Percentiles rank a stretch among this genome's conserved stretches.
These are phyloP conservation scores for Iguana delicatissima DNA, from an alignment of 2,797 vertebrate species.

Conservation along the genomic window DNA sequence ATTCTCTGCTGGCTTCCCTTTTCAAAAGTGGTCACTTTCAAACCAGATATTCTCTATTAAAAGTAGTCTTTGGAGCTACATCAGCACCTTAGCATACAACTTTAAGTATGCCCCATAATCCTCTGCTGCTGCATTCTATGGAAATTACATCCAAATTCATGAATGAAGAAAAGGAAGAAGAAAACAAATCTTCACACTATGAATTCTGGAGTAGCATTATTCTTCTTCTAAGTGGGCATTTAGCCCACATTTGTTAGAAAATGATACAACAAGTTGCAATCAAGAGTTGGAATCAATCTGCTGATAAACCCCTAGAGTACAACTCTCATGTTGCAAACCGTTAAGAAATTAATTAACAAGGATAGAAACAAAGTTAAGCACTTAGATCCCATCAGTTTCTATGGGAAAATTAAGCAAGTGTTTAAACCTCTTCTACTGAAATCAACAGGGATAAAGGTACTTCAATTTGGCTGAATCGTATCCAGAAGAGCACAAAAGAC, in stretches of 20 bases:
- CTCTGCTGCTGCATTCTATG: background rate
- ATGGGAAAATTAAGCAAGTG: background rate
- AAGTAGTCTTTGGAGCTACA: background rate
- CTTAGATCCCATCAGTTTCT: background rate
- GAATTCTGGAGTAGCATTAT: background rate
- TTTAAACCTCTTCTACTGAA: background rate
- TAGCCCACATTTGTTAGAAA: conserved; percentile 7
- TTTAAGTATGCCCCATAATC: background rate
- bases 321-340: background rate
- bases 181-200: background rate
- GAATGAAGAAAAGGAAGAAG: background rate
- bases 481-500: background rate
- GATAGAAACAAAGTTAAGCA: background rate
- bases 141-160: background rate
- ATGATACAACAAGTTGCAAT: background rate
- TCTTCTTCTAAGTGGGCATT: background rate
- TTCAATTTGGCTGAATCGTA: background rate
- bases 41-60: background rate
- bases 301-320: background rate
- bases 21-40: background rate
- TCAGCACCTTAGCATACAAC: background rate
- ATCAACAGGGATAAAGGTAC: background rate
- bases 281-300: background rate
- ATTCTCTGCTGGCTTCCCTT: background rate
- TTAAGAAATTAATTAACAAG: background rate